Percentiles rank a stretch among this genome's conserved stretches.
Conservation (phyloP, 1,140 invertebrate genomes). For the Mesaphorura yosii region DNA sequence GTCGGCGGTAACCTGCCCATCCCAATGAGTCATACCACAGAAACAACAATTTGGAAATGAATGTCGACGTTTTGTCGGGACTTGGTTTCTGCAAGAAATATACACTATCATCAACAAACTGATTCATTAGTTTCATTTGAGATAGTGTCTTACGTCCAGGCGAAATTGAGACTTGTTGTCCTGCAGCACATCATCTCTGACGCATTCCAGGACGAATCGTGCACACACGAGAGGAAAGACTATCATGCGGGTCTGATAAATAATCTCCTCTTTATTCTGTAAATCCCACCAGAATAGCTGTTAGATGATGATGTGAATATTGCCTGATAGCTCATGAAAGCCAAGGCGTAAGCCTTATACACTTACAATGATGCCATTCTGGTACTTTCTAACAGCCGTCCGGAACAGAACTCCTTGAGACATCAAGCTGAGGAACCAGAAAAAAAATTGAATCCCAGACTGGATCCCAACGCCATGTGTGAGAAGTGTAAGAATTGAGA, state of each 20-base stretch:
- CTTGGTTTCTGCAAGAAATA: constrained; percentile 55
- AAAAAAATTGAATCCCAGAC: constrained; percentile 77
- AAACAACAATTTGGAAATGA: constrained; percentile 74
- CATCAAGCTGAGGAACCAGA: constrained; percentile 65
- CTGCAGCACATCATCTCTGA: background rate
- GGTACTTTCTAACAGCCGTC: constrained; percentile 37
- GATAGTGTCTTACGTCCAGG: too few relatives aligned
- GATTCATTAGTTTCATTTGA: too few relatives aligned
- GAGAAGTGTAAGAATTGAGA: too few relatives aligned
- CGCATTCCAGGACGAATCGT: constrained; percentile 15
- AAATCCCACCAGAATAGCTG: too few relatives aligned
- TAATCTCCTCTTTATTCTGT: constrained; percentile 38
- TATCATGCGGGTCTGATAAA: constrained; percentile 62
- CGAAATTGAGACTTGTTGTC: too few relatives aligned
- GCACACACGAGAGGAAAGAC: constrained; percentile 51
- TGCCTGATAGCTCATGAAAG: too few relatives aligned
- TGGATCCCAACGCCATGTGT: too few relatives aligned
- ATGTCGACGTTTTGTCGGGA: constrained; percentile 73
- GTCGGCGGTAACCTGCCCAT: constrained; percentile 41
- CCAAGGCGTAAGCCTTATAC: too few relatives aligned
- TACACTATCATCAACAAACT: too few relatives aligned
- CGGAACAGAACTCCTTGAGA: constrained; percentile 61
- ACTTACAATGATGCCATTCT: too few relatives aligned
- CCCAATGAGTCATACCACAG: constrained; percentile 81
- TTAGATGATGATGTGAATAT: too few relatives aligned